Evolutionary conservation across 2,888 invertebrate genomes (phyloP).

Genomic region (Spilosoma lubricipeda): DNA sequence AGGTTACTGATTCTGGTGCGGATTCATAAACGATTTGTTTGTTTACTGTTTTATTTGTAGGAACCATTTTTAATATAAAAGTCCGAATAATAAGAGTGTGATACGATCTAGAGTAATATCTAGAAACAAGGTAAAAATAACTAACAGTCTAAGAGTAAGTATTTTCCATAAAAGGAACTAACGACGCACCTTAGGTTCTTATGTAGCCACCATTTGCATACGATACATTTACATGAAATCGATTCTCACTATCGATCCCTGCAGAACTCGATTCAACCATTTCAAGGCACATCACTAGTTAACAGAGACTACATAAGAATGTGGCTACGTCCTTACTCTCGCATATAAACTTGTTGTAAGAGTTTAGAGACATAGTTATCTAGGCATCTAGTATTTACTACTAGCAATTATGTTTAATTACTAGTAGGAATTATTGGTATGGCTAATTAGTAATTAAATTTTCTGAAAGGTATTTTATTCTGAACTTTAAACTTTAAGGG

Average conservation of each 20-base stretch:
- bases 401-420: conserved; percentile 50
- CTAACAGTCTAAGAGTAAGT: conserved; percentile 4
- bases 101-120: conserved; percentile 4
- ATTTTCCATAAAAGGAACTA: neutral
- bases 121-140: conserved; percentile 1
- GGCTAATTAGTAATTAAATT: neutral
- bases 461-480: neutral
- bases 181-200: conserved; percentile 8
- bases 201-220: conserved; percentile 17
- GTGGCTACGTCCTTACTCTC: conserved; percentile 53
- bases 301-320: conserved; percentile 56
- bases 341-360: conserved; percentile 55
- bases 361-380: conserved; percentile 42
- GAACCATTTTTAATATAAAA: neutral
- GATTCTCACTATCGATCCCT: conserved; percentile 20
- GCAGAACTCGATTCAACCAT: conserved; percentile 16
- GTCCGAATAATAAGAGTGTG: neutral
- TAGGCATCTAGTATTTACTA: conserved; percentile 44
- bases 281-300: conserved; percentile 21
- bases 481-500: neutral
- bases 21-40: neutral
- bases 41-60: neutral
- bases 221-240: conserved; percentile 15
- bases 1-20: no score
- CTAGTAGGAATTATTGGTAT: conserved; percentile 10